A percentile compares a stretch with the other conserved stretches of the same genome.
phyloP scores from a whole-genome alignment of 2,888 invertebrate species.

The Tetropium fuscum region DNA sequence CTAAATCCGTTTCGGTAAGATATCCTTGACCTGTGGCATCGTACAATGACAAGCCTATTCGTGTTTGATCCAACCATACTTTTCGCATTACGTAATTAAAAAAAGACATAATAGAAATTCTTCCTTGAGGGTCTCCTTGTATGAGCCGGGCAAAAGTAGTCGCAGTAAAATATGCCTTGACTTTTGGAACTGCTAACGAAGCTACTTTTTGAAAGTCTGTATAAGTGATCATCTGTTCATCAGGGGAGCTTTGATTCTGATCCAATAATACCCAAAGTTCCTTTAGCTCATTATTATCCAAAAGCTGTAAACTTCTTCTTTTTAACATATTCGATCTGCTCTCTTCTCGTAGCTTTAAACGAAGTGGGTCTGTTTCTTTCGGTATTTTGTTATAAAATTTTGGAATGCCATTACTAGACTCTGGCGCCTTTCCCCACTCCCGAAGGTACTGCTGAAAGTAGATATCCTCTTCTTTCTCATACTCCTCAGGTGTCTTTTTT shows the following conservation, averaged over 20 bases:
- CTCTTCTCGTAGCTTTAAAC: constrained; percentile 88
- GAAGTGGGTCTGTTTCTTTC: constrained; percentile 79
- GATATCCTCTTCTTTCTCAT: constrained; percentile 55
- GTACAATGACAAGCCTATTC: constrained; percentile 93
- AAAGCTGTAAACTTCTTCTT: constrained; percentile 83
- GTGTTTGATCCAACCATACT: constrained; percentile 94
- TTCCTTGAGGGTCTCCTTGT: constrained; percentile 86
- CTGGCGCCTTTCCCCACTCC: constrained; percentile 49
- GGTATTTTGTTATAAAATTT: constrained; percentile 84
- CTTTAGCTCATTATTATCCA: constrained; percentile 88
- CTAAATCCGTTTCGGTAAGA: constrained; percentile 80
- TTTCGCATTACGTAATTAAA: constrained; percentile 97
- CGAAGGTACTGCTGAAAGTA: constrained; percentile 53
- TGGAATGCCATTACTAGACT: constrained; percentile 74
- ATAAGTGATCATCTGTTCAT: constrained; percentile 89
- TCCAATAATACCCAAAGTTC: constrained; percentile 87
- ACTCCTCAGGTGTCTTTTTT: constrained; percentile 50
- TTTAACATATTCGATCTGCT: constrained; percentile 89
- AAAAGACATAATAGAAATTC: constrained; percentile 88
- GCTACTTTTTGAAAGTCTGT: constrained; percentile 86
- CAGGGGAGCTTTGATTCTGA: constrained; percentile 80
- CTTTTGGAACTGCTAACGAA: constrained; percentile 73
- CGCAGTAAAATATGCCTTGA: constrained; percentile 81
- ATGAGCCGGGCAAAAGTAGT: constrained; percentile 90
- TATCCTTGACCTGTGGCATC: constrained; percentile 87